phyloP scores from a whole-genome alignment of 1,140 invertebrate species.

The Macrocentrus cingulum region DNA sequence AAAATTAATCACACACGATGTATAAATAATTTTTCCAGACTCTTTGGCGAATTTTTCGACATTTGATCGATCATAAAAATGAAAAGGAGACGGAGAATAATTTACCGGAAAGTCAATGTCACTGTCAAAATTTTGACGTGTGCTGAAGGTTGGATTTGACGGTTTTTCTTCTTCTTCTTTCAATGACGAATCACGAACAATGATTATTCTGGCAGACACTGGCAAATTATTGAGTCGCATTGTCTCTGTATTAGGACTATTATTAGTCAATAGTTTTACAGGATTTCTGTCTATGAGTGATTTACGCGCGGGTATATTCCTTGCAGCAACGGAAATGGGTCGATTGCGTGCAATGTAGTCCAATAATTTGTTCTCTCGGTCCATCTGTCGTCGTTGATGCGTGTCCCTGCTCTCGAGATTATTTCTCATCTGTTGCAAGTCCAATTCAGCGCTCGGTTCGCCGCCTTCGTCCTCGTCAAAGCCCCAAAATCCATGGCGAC shows the following conservation, averaged over 20 bases:
- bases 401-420: conserved; percentile 26
- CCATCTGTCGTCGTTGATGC: conserved; percentile 26
- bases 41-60: too few species aligned
- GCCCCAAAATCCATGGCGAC: conserved; percentile 39
- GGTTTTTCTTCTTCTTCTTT: conserved; percentile 1
- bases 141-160: conserved; percentile 4
- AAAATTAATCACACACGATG: not conserved
- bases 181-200: conserved; percentile 22
- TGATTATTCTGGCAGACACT: conserved; percentile 42
- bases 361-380: conserved; percentile 24
- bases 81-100: too few species aligned
- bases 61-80: too few species aligned
- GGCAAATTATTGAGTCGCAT: conserved; percentile 38
- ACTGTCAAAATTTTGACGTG: conserved; percentile 27
- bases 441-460: conserved; percentile 28
- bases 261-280: too few species aligned
- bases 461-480: conserved; percentile 45
- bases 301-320: not conserved
- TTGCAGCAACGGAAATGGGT: conserved; percentile 30
- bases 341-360: conserved; percentile 34
- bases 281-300: too few species aligned
- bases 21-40: too few species aligned
- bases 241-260: conserved; percentile 21
- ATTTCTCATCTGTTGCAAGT: conserved; percentile 12
- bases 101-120: conserved; percentile 41